These are phyloP conservation scores for Drosophila pseudoobscura DNA, from an alignment of 1,140 invertebrate species.

Conservation along the genomic window DNA sequence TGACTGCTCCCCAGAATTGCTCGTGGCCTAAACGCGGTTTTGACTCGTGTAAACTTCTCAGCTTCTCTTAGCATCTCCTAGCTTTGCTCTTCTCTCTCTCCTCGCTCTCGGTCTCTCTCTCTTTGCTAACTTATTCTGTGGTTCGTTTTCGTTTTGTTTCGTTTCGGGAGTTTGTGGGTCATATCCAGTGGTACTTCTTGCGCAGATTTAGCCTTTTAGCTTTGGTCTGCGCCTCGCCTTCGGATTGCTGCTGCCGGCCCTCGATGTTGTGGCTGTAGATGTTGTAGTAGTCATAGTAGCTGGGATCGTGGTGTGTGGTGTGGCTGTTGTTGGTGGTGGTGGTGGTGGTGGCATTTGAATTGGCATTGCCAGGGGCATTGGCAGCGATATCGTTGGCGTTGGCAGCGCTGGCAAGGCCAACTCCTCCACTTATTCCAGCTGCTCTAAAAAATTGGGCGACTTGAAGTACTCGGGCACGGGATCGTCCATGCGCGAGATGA, in stretches of 20 bases:
- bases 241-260: slow-evolving; percentile 41
- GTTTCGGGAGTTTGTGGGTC: not conserved
- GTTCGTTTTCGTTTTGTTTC: not conserved
- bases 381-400: slow-evolving; percentile 38
- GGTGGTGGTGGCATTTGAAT: slow-evolving; percentile 44
- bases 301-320: slow-evolving; percentile 16
- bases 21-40: slow-evolving; percentile 50
- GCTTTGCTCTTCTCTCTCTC: not conserved
- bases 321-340: slow-evolving; percentile 24
- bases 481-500: slow-evolving; percentile 99
- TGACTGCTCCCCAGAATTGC: slow-evolving; percentile 14
- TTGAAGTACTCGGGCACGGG: slow-evolving; percentile 99
- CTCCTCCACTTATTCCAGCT: slow-evolving; percentile 92
- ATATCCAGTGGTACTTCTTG: slow-evolving; percentile 76
- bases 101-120: slow-evolving; percentile 3
- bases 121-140: slow-evolving; percentile 2
- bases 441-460: slow-evolving; percentile 99
- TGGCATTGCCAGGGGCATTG: slow-evolving; percentile 56
- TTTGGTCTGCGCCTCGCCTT: slow-evolving; percentile 66
- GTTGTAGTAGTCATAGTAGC: slow-evolving; percentile 20
- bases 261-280: slow-evolving; percentile 29
- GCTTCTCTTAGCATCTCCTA: slow-evolving; percentile 15
- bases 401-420: slow-evolving; percentile 73
- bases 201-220: slow-evolving; percentile 75
- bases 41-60: slow-evolving; percentile 37